Evolutionary conservation across 2,113 vertebrate genomes (phyloP), one percentile per base, ranked within the genome.

Genomic region (Miniopterus natalensis): DNA sequence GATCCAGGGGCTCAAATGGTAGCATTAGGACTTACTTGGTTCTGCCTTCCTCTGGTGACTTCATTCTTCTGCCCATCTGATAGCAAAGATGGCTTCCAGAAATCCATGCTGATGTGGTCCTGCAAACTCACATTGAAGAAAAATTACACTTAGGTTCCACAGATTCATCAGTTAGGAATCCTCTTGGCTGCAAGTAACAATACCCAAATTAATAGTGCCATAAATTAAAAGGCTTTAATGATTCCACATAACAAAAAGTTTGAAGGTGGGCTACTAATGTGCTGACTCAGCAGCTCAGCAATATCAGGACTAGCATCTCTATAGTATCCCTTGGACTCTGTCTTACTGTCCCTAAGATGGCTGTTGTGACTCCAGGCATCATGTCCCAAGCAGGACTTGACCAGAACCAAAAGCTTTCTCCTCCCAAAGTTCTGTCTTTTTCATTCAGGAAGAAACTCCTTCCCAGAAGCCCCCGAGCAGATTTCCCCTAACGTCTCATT

Each of bases 381-480:
- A 36, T 4, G 25, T 75, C 65, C 84, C 71, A 92, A 95, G 70
- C 57, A 83, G 70, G 90, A 96, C 63, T 87, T 95, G 75, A 61
- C 66, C 87, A 83, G 74, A 85, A 71, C 74, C 86, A 80, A 93
- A 92, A 87, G 74, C 92, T 96, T 93, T 95, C 68, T 95, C 96
- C 96, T 96, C 68, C 95, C 95, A 96, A 97, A 97, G 92, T 95
- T 97, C 94, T 97, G 84, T 95, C 97, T 97, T 93, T 97, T 96
- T 97, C 47, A 97, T 95, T 97, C 96, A 97, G 92, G 96, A 97
- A 96, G 97, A 97, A 97, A 96, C 77, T 97, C 95, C 97, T 96
- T 97, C 88, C 94, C 92, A 94, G 95, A 95, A 95, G 96, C 94
- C 95, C 97, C 95, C 88, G 90, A 96, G 95, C 96, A 96, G 97